These are phyloP conservation scores for Paramisgurnus dabryanus DNA, from an alignment of 2,113 vertebrate genomes.

Conservation along the genomic window DNA sequence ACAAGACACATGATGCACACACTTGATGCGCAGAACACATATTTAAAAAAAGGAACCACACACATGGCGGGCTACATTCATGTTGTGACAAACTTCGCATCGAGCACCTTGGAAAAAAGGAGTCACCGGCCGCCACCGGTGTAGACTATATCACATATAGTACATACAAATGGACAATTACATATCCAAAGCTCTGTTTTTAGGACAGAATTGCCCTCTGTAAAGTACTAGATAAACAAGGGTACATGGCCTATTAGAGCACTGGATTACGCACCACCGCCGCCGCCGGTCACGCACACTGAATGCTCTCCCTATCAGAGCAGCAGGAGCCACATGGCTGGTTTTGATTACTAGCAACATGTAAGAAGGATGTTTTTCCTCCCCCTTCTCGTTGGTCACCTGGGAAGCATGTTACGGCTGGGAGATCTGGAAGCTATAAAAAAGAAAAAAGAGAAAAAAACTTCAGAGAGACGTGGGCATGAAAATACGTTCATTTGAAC, in stretches of 20 bases:
- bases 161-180: too few species aligned
- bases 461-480: conserved; percentile 3
- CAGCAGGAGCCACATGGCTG: conserved; percentile 60
- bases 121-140: too few species aligned
- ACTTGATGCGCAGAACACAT: too few species aligned
- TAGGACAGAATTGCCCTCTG: not conserved
- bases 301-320: conserved; percentile 28
- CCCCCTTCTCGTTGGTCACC: conserved; percentile 52
- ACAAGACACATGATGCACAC: too few species aligned
- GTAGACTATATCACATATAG: too few species aligned
- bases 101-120: too few species aligned
- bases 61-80: too few species aligned
- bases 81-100: too few species aligned
- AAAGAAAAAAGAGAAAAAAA: not conserved
- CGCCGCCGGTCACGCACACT: not conserved
- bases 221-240: not conserved
- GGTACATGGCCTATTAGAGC: too few species aligned
- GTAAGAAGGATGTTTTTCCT: conserved; percentile 49
- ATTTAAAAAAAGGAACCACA: too few species aligned
- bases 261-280: too few species aligned
- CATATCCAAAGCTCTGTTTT: too few species aligned
- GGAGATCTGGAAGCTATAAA: conserved; percentile 74
- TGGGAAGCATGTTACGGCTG: conserved; percentile 66
- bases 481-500: not conserved
- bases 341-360: conserved; percentile 67